Base-by-base conservation (phyloP, 1,140 invertebrate genomes). In the Lepidostoma basale region DNA sequence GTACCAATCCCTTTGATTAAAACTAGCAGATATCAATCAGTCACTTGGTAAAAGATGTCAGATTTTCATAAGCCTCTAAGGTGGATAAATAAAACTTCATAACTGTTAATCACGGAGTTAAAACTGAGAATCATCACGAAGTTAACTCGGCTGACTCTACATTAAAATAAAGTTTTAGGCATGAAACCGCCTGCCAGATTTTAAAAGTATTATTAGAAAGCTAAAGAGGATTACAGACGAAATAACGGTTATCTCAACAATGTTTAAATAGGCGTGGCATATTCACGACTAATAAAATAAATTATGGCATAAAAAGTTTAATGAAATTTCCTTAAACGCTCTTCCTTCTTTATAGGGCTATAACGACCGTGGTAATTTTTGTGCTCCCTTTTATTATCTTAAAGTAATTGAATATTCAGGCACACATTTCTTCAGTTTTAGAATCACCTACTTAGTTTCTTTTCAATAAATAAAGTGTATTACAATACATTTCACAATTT, bases 281-380 rank as follows among this genome's bases (percentile, higher is more conserved):
- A 47, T 4, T 23, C 45, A 23, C 22, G 45, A 49, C 25, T 49
- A 49, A 49, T 22, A 49, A 49, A 49, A 49, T 49, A 49, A 49
- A 49, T 49, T 49, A 49, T 49, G 20, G 45, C 23, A 49, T 49
- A 49, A 49, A 47, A 49, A 49, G 45, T 22, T 12, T 22, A 49
- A 23, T 49, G 45, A 49, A 49, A 49, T 49, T 49, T 49, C 23
- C 45, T 49, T 49, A 49, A 49, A 49, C 45, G 45, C n/a, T 49
- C 25, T 49, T 23, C 22, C 45, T 49, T 49, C 25, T 49, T 22
- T 49, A 26, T 49, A 23, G 45, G 12, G 12, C 12, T 23, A n/a
- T 49, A 49, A 49, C 45, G 45, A 23, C 18, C 5, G 20, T 49
- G 45, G 45, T 49, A 49, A 49, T 49, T 49, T 49, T 49, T 8